Evolutionary conservation across 1,140 invertebrate species (phyloP), one percentile per base, ranked within the genome.

Genomic region (Pogonomyrmex californicus): DNA sequence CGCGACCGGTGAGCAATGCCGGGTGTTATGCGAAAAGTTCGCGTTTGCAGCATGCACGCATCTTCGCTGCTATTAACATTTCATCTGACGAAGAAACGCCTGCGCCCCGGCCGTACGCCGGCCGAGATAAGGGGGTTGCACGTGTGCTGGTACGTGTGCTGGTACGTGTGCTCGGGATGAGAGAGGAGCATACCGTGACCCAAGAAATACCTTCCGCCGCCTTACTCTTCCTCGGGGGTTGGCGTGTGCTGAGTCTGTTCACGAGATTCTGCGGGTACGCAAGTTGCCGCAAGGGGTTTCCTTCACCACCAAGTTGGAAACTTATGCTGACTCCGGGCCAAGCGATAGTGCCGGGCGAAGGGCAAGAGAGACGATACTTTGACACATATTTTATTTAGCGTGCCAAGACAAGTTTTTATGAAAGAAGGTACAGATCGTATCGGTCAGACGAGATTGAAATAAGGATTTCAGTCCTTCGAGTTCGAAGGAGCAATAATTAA

Each of bases 371-470:
- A 73, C 58, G 58, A 87, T 88, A 88, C 90, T 91, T 88, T 90
- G 88, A 91, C 91, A 83, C 76, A 92, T 92, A 92, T 90, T 92
- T 92, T 92, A 92, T 92, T 92, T 91, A 88, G 87, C 85, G 33
- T 62, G 9, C 12, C 23, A 56, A 81, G 7, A 73, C 23, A 33
- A 23, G 9, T 51, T 76, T 51, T 76, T 51, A 33, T 30, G 33
- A 58, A 66, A 75, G 36, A 70, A 75, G 38, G 76, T 47, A 66
- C 12, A n/a, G 30, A n/a, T 14, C 44, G 17, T 75, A 14, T 7
- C 30, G 10, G 17, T 6, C 10, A 33, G 47, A 36, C 30, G 30
- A n/a, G 9, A 3, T 47, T 10, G 41, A 75, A 83, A 83, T 75
- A 41, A 73, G 41, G 6, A 51, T 82, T 73, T 60, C 33, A 73